Evolutionary conservation across 2,888 invertebrate species (phyloP).

Genomic region (Apodemia duryi): DNA sequence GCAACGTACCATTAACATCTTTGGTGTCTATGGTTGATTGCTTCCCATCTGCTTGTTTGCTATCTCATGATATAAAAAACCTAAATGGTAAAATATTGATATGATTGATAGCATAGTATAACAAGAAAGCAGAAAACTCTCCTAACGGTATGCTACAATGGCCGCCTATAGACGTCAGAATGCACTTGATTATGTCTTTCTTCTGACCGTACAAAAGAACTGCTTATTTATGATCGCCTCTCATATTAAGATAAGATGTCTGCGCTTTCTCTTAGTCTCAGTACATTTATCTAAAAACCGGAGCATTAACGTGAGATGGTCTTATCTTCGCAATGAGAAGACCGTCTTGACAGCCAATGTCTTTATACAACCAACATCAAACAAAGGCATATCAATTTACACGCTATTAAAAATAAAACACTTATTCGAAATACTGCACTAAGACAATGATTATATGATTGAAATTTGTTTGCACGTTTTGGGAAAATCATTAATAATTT

Average conservation of each 20-base stretch:
- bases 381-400: constrained; percentile 67
- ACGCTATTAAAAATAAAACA: constrained; percentile 51
- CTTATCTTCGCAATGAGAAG: constrained; percentile 35
- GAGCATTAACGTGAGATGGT: constrained; percentile 9
- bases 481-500: constrained; percentile 4
- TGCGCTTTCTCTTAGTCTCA: constrained; percentile 5
- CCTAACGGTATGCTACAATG: no score
- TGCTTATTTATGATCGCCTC: not conserved
- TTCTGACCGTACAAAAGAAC: not conserved
- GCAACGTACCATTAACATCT: no score
- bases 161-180: no score
- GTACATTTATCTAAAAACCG: constrained; percentile 14
- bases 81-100: no score
- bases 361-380: constrained; percentile 61
- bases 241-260: constrained; percentile 1
- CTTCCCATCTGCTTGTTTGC: no score
- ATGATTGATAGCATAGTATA: no score
- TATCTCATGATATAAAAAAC: no score
- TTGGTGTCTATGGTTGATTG: no score
- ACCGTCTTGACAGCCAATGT: constrained; percentile 65
- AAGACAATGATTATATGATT: constrained; percentile 14
- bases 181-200: no score
- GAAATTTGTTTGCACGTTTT: constrained; percentile 7
- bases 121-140: no score
- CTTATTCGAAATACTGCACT: constrained; percentile 29